phyloP scores from a whole-genome alignment of 2,888 invertebrate genomes.

The Drosophila koepferae region DNA sequence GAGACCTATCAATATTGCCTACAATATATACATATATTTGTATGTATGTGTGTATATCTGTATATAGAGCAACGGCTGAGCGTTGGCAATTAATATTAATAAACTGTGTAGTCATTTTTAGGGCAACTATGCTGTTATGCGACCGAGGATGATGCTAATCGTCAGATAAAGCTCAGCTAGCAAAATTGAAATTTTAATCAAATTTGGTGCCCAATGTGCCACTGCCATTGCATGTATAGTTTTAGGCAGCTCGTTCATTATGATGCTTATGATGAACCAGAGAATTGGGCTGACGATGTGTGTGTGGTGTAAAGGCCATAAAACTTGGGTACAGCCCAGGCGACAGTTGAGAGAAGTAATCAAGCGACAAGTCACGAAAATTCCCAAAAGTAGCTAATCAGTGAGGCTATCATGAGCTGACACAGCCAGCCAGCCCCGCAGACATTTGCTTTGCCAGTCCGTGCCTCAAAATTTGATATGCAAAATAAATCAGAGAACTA shows the following conservation, averaged over 20 bases:
- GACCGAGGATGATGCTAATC: slow-evolving; percentile 51
- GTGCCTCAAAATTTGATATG: slow-evolving; percentile 53
- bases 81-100: slow-evolving; percentile 75
- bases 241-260: slow-evolving; percentile 26
- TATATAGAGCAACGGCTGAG: slow-evolving; percentile 23
- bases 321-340: slow-evolving; percentile 53
- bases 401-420: slow-evolving; percentile 57
- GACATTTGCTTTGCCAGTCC: slow-evolving; percentile 17
- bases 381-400: slow-evolving; percentile 75
- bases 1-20: slow-evolving; percentile 38
- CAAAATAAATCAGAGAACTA: slow-evolving; percentile 68
- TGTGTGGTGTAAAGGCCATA: slow-evolving; percentile 42
- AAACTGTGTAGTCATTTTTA: slow-evolving; percentile 70
- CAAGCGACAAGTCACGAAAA: slow-evolving; percentile 70
- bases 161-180: slow-evolving; percentile 31
- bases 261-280: slow-evolving; percentile 30
- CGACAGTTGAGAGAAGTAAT: slow-evolving; percentile 64
- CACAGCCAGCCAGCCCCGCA: slow-evolving; percentile 21
- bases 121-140: slow-evolving; percentile 42
- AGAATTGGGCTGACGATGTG: slow-evolving; percentile 20
- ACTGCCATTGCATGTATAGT: slow-evolving; percentile 32
- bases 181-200: slow-evolving; percentile 77
- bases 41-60: background rate
- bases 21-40: slow-evolving; percentile 8
- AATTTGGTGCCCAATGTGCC: slow-evolving; percentile 41